Conservation (phyloP, 2,888 invertebrate genomes). For the Dione juno region DNA sequence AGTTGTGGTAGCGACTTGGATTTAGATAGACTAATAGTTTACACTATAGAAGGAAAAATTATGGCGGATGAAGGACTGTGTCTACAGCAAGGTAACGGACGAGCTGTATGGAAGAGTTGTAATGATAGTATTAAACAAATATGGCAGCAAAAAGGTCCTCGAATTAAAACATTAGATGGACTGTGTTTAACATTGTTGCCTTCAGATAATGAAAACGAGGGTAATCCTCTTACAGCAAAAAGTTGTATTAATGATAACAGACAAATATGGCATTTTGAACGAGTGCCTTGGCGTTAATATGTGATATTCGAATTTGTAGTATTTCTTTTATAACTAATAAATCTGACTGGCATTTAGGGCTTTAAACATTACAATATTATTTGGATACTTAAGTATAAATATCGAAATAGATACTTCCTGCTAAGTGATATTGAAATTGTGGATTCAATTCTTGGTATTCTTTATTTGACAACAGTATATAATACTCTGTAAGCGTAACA, state of each 20-base stretch:
- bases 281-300: conserved; percentile 86
- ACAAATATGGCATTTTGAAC: conserved; percentile 88
- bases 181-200: conserved; percentile 65
- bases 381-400: background rate
- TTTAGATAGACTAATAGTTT: conserved; percentile 88
- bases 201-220: conserved; percentile 58
- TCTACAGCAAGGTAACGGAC: conserved; percentile 86
- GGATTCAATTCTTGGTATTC: background rate
- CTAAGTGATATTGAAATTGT: background rate
- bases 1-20: conserved; percentile 84
- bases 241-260: conserved; percentile 82
- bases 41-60: conserved; percentile 86
- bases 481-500: background rate
- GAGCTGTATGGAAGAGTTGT: conserved; percentile 89
- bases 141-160: conserved; percentile 85
- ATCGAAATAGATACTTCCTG: background rate
- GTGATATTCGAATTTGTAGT: conserved; percentile 48
- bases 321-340: background rate
- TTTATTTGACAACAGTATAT: background rate
- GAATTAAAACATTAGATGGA: conserved; percentile 65
- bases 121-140: conserved; percentile 86
- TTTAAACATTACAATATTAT: background rate
- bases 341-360: background rate
- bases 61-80: conserved; percentile 96
- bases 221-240: conserved; percentile 81